phyloP scores from a whole-genome alignment of 2,888 invertebrate species.

The Dicyrtoma fusca region DNA sequence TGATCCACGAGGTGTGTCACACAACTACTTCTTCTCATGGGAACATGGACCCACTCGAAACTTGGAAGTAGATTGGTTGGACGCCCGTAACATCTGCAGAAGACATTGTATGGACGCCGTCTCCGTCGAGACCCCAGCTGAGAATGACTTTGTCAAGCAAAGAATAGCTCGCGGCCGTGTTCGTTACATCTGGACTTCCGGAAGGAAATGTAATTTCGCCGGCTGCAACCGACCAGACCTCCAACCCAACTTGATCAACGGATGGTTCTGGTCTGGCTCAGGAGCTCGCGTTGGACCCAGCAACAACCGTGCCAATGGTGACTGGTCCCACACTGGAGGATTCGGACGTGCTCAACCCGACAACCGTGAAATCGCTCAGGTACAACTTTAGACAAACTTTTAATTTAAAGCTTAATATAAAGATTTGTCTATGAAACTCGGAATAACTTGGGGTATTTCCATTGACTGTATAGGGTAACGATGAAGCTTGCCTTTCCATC shows the following conservation, averaged over 20 bases:
- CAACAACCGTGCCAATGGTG: slow-evolving; percentile 85
- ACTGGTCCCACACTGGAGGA: slow-evolving; percentile 90
- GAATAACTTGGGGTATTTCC: too few relatives aligned
- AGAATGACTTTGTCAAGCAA: slow-evolving; percentile 87
- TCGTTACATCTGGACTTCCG: slow-evolving; percentile 91
- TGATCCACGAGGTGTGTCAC: slow-evolving; percentile 85
- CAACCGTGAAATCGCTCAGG: slow-evolving; percentile 71
- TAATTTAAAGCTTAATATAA: too few relatives aligned
- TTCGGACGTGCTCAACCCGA: slow-evolving; percentile 86
- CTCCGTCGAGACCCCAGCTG: slow-evolving; percentile 84
- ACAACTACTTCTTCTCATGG: slow-evolving; percentile 88
- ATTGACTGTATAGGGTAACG: slow-evolving; percentile 64
- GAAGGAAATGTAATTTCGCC: slow-evolving; percentile 89
- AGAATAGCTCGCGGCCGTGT: slow-evolving; percentile 70
- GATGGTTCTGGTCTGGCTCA: slow-evolving; percentile 93
- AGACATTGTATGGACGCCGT: slow-evolving; percentile 94
- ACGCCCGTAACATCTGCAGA: slow-evolving; percentile 86
- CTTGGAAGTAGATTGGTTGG: slow-evolving; percentile 85
- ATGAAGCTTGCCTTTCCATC: slow-evolving; percentile 83
- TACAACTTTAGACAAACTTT: slow-evolving; percentile 25
- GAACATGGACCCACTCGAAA: slow-evolving; percentile 80
- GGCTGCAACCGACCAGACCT: slow-evolving; percentile 78
- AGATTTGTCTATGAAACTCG: too few relatives aligned
- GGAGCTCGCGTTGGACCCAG: slow-evolving; percentile 84
- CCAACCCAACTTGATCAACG: slow-evolving; percentile 81